phyloP scores from a whole-genome alignment of 2,797 vertebrate species.

The Decapterus maruadsi region DNA sequence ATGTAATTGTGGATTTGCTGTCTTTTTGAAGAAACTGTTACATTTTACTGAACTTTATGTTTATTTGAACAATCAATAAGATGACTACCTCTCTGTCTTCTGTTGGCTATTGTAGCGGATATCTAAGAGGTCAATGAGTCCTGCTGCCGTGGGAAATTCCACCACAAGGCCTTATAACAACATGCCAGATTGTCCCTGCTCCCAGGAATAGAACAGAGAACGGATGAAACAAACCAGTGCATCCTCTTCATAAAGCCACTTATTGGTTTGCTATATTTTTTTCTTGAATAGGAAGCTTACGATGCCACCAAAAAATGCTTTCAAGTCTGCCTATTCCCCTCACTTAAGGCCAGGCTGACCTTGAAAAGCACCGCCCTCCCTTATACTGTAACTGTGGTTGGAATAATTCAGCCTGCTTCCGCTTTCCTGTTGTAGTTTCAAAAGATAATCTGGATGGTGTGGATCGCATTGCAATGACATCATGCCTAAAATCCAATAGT shows the following conservation, averaged over 20 bases:
- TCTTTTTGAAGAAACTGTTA: not conserved
- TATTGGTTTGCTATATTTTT: not conserved
- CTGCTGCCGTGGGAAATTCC: slow-evolving; percentile 53
- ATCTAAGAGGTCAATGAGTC: slow-evolving; percentile 26
- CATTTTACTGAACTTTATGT: not conserved
- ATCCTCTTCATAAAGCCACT: slow-evolving; percentile 21
- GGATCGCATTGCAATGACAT: slow-evolving; percentile 64
- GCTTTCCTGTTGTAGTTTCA: slow-evolving; percentile 55
- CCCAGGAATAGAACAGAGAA: slow-evolving; percentile 50
- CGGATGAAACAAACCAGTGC: slow-evolving; percentile 43
- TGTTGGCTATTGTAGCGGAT: slow-evolving; percentile 1
- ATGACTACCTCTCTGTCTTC: not conserved
- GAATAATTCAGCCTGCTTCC: slow-evolving; percentile 40
- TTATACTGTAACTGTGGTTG: slow-evolving; percentile 11
- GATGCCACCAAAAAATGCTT: not conserved
- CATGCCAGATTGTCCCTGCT: slow-evolving; percentile 54
- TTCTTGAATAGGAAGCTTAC: slow-evolving; percentile 18
- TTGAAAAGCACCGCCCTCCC: slow-evolving; percentile 26
- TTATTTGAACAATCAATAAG: slow-evolving; percentile 2
- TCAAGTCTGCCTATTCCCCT: slow-evolving; percentile 14
- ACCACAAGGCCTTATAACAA: slow-evolving; percentile 58
- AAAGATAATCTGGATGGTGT: slow-evolving; percentile 57
- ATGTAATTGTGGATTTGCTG: not conserved
- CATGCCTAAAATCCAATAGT: slow-evolving; percentile 46
- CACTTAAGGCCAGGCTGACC: slow-evolving; percentile 28